phyloP scores from a whole-genome alignment of 2,888 invertebrate genomes.

The Hyposoter didymator region DNA sequence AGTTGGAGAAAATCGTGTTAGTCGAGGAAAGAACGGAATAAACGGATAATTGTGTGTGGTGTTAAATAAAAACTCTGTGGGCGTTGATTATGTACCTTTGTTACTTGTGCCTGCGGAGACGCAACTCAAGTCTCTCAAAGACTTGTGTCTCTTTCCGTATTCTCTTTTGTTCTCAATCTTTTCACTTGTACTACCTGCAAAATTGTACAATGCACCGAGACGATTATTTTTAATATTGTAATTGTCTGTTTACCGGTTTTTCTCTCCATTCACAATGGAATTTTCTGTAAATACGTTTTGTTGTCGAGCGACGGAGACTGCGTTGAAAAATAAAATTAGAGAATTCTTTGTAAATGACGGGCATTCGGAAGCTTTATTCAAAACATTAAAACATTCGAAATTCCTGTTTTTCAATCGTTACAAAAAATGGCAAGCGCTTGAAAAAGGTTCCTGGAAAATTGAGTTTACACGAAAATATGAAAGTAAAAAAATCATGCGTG shows the following conservation, averaged over 20 bases:
- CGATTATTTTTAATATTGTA: constrained; percentile 28
- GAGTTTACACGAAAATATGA: not conserved
- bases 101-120: constrained; percentile 84
- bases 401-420: not conserved
- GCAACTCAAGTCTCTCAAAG: constrained; percentile 88
- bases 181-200: constrained; percentile 84
- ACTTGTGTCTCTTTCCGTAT: constrained; percentile 86
- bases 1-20: constrained; percentile 9
- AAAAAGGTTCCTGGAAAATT: not conserved
- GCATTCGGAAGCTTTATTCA: not conserved
- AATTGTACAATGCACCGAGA: constrained; percentile 78
- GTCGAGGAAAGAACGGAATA: constrained; percentile 6
- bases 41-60: constrained; percentile 17
- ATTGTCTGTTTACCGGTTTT: not conserved
- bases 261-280: not conserved
- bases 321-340: not conserved
- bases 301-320: too few relatives aligned
- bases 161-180: constrained; percentile 84
- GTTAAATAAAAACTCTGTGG: constrained; percentile 34
- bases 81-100: constrained; percentile 83
- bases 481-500: constrained; percentile 30
- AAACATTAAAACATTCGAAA: not conserved
- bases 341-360: not conserved
- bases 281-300: constrained; percentile 3
- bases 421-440: not conserved